Base-by-base conservation (phyloP, 2,888 invertebrate species). In the Andrena chrysosceles region DNA sequence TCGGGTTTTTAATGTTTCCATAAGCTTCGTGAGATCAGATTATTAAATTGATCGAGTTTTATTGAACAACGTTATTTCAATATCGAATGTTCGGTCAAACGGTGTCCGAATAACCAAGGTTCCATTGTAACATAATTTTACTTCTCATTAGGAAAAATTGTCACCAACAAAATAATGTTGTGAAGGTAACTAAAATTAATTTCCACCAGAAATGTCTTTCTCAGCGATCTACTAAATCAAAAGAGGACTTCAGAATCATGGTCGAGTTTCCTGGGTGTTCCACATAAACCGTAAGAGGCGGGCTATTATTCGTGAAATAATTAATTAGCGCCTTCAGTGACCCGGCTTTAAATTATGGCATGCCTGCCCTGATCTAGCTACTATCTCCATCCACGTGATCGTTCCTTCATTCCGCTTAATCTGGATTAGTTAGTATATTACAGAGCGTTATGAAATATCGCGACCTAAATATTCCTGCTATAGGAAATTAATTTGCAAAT, bases 261-360 rank as follows among this genome's bases (percentile, higher is more conserved):
- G 52, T 64, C 1, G 31, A 33, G 20, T 42, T 42, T 48, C 3
- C 23, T 13, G 2, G 26, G 23, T 7, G n/a, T 68, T 35, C 62
- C 29, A 54, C 8, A 69, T 63, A 63, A 63, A 63, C 62, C 63
- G 76, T 59, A 26, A 35, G 10, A 20, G 60, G 20, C 16, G 8
- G n/a, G 16, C 49, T 54, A 67, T 71, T 66, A 77, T 70, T 70
- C 76, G 54, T 13, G 54, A 63, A 64, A 64, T 70, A 76, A 76
- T 76, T 68, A 60, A 68, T 75, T 64, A 63, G 63, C 23, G 59
- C 6, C 26, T 33, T n/a, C 20, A 52, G 23, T 63, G 63, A 52
- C 63, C 56, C 67, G 26, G 31, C 2, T 72, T 68, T 77, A 72
- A 77, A 77, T 72, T 77, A 67, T 54, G 42, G 26, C 63, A 13